Evolutionary conservation across 2,888 invertebrate genomes (phyloP).

Genomic region (Phrixothrix hirtus): DNA sequence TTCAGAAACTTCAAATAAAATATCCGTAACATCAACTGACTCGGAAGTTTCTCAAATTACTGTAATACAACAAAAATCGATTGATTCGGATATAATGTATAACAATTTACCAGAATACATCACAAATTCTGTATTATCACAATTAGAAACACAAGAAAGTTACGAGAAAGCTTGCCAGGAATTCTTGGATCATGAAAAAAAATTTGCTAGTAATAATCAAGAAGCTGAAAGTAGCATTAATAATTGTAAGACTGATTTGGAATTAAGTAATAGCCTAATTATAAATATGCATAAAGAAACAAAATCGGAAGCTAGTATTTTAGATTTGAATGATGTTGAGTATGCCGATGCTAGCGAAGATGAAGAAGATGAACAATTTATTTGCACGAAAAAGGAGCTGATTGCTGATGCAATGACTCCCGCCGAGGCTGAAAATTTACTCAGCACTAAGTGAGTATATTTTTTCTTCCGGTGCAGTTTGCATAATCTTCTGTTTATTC

Average conservation of each 20-base stretch:
- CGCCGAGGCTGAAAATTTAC: conserved; percentile 84
- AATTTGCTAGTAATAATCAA: conserved; percentile 22
- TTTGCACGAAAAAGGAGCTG: conserved; percentile 47
- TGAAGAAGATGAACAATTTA: conserved; percentile 51
- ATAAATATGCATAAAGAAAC: conserved; percentile 35
- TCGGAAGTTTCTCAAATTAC: conserved; percentile 50
- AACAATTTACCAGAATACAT: conserved; percentile 43
- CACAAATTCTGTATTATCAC: conserved; percentile 50
- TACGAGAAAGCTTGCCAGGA: conserved; percentile 37
- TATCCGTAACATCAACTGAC: conserved; percentile 45
- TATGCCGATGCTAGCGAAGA: conserved; percentile 62
- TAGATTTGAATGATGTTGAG: conserved; percentile 62
- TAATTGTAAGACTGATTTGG: conserved; percentile 22
- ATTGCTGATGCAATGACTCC: conserved; percentile 73
- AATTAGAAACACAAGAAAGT: conserved; percentile 51
- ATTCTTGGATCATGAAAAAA: conserved; percentile 26
- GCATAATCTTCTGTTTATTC: conserved; percentile 6
- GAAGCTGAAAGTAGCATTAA: conserved; percentile 53
- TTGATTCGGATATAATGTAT: conserved; percentile 53
- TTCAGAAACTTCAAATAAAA: conserved; percentile 12
- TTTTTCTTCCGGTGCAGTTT: conserved; percentile 2
- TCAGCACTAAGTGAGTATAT: conserved; percentile 76
- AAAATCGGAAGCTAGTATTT: conserved; percentile 59
- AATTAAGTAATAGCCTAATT: conserved; percentile 14
- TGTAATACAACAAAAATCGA: conserved; percentile 48